A percentile compares a stretch with the other conserved stretches of the same genome.
phyloP scores from a whole-genome alignment of 2,113 vertebrate species.

The Misgurnus anguillicaudatus region DNA sequence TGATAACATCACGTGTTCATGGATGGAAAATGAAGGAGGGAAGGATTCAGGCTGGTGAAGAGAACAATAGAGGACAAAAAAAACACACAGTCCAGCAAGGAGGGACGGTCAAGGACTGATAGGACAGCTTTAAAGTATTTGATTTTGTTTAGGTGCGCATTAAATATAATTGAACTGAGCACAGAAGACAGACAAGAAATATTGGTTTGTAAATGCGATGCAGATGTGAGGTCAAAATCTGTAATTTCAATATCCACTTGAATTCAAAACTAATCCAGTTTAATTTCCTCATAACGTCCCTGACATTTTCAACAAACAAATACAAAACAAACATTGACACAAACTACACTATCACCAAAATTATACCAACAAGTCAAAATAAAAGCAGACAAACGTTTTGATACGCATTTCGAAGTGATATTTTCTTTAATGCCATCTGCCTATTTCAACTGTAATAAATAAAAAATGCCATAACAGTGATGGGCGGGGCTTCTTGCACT shows the following conservation, averaged over 20 bases:
- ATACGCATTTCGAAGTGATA: slow-evolving; percentile 35
- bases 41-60: neutral
- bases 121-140: slow-evolving; percentile 9
- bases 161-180: neutral
- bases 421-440: slow-evolving; percentile 37
- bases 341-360: too few species aligned
- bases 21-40: neutral
- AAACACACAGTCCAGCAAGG: neutral
- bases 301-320: too few species aligned
- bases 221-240: too few species aligned
- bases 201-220: neutral
- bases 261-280: too few species aligned
- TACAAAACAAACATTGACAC: too few species aligned
- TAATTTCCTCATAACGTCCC: too few species aligned
- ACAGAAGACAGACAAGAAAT: neutral
- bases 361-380: neutral
- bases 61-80: neutral
- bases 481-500: slow-evolving; percentile 34
- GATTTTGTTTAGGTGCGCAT: neutral
- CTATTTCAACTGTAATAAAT: slow-evolving; percentile 49
- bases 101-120: neutral
- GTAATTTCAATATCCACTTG: too few species aligned
- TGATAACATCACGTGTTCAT: neutral
- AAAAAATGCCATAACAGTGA: slow-evolving; percentile 30
- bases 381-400: neutral